phyloP scores from a whole-genome alignment of 1,140 invertebrate genomes.

The Ephestia elutella region DNA sequence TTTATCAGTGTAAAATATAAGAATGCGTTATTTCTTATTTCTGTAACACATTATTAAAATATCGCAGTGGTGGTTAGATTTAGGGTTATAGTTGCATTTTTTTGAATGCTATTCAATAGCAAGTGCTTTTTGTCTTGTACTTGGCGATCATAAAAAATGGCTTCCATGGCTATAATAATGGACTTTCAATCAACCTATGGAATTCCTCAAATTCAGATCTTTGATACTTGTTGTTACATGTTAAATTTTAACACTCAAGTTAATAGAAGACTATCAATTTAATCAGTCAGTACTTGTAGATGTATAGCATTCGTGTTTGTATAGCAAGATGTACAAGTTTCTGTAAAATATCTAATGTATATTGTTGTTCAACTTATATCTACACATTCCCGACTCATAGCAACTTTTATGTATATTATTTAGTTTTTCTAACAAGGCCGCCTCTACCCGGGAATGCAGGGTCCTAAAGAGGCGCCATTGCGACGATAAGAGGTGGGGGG shows the following conservation, averaged over 20 bases:
- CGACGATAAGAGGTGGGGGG: no score
- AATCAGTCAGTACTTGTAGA: constrained; percentile 20
- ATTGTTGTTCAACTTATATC: constrained; percentile 3
- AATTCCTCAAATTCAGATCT: constrained; percentile 19
- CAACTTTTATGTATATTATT: constrained; percentile 29
- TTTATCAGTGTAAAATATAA: no score
- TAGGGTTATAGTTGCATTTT: no score
- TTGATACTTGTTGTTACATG: constrained; percentile 50
- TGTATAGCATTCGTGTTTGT: constrained; percentile 13
- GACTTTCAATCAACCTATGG: constrained; percentile 13
- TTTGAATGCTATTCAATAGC: no score
- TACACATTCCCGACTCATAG: constrained; percentile 55
- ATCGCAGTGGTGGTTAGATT: no score
- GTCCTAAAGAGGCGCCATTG: no score
- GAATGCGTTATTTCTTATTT: no score
- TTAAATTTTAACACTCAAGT: constrained; percentile 54
- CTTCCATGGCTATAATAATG: no score
- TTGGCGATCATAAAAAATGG: no score
- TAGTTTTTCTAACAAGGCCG: constrained; percentile 27
- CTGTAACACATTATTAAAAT: no score
- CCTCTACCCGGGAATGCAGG: no score
- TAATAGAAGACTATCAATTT: constrained; percentile 16
- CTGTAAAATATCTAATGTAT: background rate
- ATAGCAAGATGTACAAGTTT: constrained; percentile 20
- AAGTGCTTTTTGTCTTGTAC: no score